Percentiles rank a stretch among this genome's conserved stretches.
These are phyloP conservation scores for Dryococelus australis DNA, from an alignment of 2,888 invertebrate genomes.

Conservation along the genomic window DNA sequence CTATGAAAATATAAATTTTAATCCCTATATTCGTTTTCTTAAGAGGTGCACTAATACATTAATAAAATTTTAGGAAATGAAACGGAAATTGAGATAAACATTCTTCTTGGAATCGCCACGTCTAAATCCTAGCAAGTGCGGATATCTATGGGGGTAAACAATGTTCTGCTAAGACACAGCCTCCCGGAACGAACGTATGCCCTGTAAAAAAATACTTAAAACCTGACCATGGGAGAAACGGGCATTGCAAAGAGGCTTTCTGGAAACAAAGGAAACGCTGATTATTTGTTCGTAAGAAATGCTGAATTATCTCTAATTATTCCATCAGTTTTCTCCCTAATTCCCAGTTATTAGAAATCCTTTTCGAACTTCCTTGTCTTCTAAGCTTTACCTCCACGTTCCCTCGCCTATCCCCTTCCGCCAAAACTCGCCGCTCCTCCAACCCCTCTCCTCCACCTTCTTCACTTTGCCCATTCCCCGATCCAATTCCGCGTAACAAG, in stretches of 20 bases:
- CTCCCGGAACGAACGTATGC: too few species aligned
- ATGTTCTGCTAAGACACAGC: too few species aligned
- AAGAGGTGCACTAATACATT: too few species aligned
- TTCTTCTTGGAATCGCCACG: too few species aligned
- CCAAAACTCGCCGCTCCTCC: not conserved
- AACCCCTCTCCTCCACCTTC: not conserved
- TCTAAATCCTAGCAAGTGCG: too few species aligned
- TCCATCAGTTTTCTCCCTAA: slow-evolving; percentile 17
- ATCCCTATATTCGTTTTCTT: too few species aligned
- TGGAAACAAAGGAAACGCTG: not conserved
- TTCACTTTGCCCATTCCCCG: slow-evolving; percentile 19
- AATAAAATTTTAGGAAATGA: too few species aligned
- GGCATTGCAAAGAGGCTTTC: not conserved
- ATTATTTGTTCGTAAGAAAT: slow-evolving; percentile 7
- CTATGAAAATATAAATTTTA: too few species aligned
- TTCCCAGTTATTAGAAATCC: slow-evolving; percentile 5
- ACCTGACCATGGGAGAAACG: not conserved
- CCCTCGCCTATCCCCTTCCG: not conserved
- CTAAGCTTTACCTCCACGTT: not conserved
- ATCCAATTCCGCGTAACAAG: slow-evolving; percentile 34
- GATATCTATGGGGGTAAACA: too few species aligned
- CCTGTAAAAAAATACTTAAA: not conserved
- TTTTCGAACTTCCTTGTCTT: slow-evolving; percentile 16
- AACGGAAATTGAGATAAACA: too few species aligned
- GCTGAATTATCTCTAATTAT: slow-evolving; percentile 23